Evolutionary conservation across 2,888 invertebrate genomes (phyloP), one percentile per base, ranked within the genome.

Genomic region (Leptinotarsa tumamoca): DNA sequence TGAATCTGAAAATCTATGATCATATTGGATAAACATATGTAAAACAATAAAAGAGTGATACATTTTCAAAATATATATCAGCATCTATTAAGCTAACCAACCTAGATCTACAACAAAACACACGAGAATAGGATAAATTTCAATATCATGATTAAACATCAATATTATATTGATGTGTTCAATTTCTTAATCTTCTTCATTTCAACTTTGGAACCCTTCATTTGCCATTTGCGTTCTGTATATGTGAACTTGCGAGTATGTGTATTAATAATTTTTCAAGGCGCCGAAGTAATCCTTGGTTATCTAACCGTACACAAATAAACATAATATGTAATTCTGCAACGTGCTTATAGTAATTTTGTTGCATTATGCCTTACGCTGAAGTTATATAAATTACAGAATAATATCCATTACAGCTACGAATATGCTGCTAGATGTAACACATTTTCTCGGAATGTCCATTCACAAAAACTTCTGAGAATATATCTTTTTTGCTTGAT

Each of bases 341-440:
- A n/a, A n/a, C 63, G 43, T 63, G 33, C 27, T 63, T n/a, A 14
- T 23, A 63, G 63, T 63, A 63, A 63, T 63, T 43, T 63, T 63
- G 63, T 33, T 33, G 63, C 27, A 63, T 43, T 63, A 63, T 17
- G 63, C 18, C n/a, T 58, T 23, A 23, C 58, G 18, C 33, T 63
- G 33, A 18, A 33, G 63, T 63, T 63, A 63, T 63, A 63, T 63
- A 63, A 63, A 63, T 33, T 13, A 13, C 5, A 63, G 15, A 63
- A 63, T 63, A 63, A 43, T 63, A 63, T 33, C 17, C 43, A 43
- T 63, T 63, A 63, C 43, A n/a, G 63, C n/a, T 58, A 52, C 58
- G 23, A 58, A 13, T 21, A 43, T 43, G 43, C 43, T 43, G 21
- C 33, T 27, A 63, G 33, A 33, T 63, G 61, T 23, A 27, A 27